Conservation (phyloP, 2,113 vertebrate species). For the Oncorhynchus gorbuscha region DNA sequence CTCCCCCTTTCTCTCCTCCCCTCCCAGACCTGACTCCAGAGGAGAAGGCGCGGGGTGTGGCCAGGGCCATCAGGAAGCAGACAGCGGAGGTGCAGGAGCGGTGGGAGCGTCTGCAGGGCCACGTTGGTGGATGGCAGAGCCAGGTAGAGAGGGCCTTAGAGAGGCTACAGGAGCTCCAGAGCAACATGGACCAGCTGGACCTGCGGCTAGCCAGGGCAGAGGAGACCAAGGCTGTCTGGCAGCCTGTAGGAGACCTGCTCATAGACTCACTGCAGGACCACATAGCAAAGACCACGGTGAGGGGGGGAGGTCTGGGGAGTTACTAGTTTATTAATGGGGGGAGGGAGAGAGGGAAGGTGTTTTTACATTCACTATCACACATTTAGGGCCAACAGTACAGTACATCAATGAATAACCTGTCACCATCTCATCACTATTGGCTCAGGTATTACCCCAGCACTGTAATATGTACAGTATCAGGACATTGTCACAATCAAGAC, state of each 20-base stretch:
- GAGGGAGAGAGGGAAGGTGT: neutral
- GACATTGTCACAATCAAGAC: no score
- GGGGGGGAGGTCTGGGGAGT: constrained; percentile 17
- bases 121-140: constrained; percentile 84
- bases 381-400: no score
- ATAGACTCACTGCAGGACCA: constrained; percentile 93
- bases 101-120: constrained; percentile 87
- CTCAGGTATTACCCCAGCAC: no score
- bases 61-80: constrained; percentile 93
- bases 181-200: constrained; percentile 91
- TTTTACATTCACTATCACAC: neutral
- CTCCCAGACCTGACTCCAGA: constrained; percentile 85
- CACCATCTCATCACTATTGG: no score
- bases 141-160: constrained; percentile 89
- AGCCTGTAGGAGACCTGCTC: constrained; percentile 90
- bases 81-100: constrained; percentile 90
- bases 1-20: neutral
- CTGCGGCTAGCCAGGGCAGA: constrained; percentile 84
- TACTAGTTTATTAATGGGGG: neutral
- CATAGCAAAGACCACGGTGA: constrained; percentile 87
- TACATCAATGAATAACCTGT: no score
- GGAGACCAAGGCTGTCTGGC: constrained; percentile 82
- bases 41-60: constrained; percentile 88
- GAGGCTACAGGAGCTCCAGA: constrained; percentile 89
- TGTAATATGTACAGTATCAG: no score